phyloP scores from a whole-genome alignment of 2,888 invertebrate genomes.

The Aleiodes testaceus region DNA sequence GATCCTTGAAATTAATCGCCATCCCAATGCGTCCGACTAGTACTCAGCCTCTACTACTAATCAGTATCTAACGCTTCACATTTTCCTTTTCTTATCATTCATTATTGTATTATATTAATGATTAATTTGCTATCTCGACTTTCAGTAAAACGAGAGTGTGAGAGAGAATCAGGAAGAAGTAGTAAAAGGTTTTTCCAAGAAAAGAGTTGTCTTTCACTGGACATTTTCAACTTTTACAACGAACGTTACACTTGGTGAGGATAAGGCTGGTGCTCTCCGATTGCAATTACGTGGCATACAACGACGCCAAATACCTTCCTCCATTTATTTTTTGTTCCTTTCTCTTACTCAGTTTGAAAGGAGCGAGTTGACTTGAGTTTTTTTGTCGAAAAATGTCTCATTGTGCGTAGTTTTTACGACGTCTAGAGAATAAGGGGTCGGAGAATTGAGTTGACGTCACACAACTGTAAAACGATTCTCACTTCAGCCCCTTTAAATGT shows the following conservation, averaged over 20 bases:
- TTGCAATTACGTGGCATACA: slow-evolving; percentile 38
- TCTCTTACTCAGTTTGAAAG: not conserved
- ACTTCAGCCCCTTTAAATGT: not conserved
- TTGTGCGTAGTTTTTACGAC: slow-evolving; percentile 35
- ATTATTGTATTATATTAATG: not conserved
- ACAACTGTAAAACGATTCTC: slow-evolving; percentile 29
- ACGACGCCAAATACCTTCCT: slow-evolving; percentile 26
- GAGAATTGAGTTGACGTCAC: slow-evolving; percentile 27
- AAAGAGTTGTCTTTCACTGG: slow-evolving; percentile 37
- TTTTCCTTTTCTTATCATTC: slow-evolving; percentile 9
- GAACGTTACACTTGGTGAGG: slow-evolving; percentile 16
- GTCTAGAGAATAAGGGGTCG: not conserved
- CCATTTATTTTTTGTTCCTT: slow-evolving; percentile 11
- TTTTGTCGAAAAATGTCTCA: slow-evolving; percentile 9
- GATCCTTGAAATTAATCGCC: slow-evolving; percentile 45
- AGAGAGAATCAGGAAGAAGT: slow-evolving; percentile 14
- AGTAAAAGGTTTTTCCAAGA: slow-evolving; percentile 20
- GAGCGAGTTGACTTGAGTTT: not conserved
- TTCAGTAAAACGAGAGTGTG: slow-evolving; percentile 28
- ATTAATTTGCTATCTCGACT: slow-evolving; percentile 37
- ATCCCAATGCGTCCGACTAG: slow-evolving; percentile 41
- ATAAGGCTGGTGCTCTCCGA: slow-evolving; percentile 28
- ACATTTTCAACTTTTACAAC: slow-evolving; percentile 30
- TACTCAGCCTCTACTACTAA: slow-evolving; percentile 36
- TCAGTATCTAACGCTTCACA: not conserved